Conservation (phyloP, 1,140 invertebrate genomes). For the Idris sp. region DNA sequence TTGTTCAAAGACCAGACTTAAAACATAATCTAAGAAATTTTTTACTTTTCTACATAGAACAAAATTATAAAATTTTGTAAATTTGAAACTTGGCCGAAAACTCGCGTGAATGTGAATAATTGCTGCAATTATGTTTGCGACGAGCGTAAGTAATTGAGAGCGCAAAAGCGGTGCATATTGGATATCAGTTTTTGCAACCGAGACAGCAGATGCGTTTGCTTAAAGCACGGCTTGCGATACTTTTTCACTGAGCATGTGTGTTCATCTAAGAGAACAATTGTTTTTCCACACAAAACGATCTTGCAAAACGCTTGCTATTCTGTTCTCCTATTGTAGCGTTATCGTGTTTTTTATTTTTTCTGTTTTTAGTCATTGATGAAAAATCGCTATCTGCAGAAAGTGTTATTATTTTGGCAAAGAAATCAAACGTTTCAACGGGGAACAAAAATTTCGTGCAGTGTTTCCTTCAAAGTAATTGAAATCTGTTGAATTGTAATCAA, state of each 20-base stretch:
- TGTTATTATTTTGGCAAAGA: slow-evolving; percentile 32
- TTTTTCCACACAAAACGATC: slow-evolving; percentile 46
- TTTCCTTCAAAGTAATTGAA: slow-evolving; percentile 47
- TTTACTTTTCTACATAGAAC: no score
- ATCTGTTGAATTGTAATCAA: no score
- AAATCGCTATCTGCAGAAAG: slow-evolving; percentile 3
- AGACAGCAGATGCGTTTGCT: slow-evolving; percentile 46
- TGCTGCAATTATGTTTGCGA: slow-evolving; percentile 37
- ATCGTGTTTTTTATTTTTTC: no score
- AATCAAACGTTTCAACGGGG: slow-evolving; percentile 29
- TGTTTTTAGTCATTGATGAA: slow-evolving; percentile 19
- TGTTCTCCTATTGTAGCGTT: no score
- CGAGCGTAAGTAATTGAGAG: slow-evolving; percentile 50
- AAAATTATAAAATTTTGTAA: no score
- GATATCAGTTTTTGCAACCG: slow-evolving; percentile 48
- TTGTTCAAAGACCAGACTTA: no score
- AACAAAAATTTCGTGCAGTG: slow-evolving; percentile 15
- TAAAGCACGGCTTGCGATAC: slow-evolving; percentile 38
- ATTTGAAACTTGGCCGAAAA: no score
- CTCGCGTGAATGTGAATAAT: slow-evolving; percentile 30
- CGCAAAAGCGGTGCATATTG: slow-evolving; percentile 47
- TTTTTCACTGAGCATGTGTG: slow-evolving; percentile 42
- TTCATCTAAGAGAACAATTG: slow-evolving; percentile 44
- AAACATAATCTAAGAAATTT: no score
- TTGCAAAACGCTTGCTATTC: slow-evolving; percentile 15